Conservation (phyloP, 2,888 invertebrate species). For the Napeogenes inachia region DNA sequence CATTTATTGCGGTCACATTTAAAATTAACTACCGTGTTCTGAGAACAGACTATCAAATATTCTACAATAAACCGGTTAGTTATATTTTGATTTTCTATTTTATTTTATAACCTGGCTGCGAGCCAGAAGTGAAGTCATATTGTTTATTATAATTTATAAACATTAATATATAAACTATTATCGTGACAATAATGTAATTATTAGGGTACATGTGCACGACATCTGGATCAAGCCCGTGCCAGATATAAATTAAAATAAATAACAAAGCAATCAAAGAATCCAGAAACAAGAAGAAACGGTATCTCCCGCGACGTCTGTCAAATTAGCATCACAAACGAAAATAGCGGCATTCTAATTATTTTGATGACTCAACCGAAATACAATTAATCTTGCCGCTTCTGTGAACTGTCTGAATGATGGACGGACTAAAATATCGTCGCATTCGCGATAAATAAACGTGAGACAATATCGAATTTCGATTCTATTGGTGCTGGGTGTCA, state of each 20-base stretch:
- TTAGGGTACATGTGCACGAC: constrained; percentile 26
- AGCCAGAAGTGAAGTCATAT: no score
- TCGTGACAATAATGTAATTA: no score
- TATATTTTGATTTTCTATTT: constrained; percentile 54
- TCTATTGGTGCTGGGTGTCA: constrained; percentile 76
- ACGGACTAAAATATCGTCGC: constrained; percentile 76
- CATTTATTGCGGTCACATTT: constrained; percentile 69
- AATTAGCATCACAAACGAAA: constrained; percentile 76
- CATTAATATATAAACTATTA: neutral
- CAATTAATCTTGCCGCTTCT: constrained; percentile 77
- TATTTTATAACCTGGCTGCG: constrained; percentile 42
- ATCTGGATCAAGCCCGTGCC: constrained; percentile 31
- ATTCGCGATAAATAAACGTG: constrained; percentile 75
- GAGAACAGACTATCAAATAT: constrained; percentile 73
- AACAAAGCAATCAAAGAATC: constrained; percentile 68
- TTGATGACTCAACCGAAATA: constrained; percentile 78
- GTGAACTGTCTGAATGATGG: constrained; percentile 76
- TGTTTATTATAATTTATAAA: neutral
- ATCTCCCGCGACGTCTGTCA: constrained; percentile 78
- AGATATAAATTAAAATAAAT: constrained; percentile 44
- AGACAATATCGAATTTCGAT: constrained; percentile 74
- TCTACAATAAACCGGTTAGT: constrained; percentile 63
- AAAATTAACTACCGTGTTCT: constrained; percentile 68
- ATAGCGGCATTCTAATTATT: constrained; percentile 78
- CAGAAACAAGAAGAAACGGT: constrained; percentile 63